Conservation (phyloP, 2,888 invertebrate species). For the Cepaea hortensis region DNA sequence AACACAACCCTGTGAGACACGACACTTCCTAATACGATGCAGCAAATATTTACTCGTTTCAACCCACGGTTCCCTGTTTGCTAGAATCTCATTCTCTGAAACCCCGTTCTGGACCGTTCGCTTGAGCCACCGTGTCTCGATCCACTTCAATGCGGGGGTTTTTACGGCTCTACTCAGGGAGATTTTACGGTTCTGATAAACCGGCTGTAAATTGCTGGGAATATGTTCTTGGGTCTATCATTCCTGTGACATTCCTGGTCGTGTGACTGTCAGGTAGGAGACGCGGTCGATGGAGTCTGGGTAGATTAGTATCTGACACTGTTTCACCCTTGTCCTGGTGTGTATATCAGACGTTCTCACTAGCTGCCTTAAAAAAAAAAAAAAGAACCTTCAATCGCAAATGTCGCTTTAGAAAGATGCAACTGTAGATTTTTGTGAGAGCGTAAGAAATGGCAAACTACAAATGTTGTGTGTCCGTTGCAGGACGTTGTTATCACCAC, state of each 20-base stretch:
- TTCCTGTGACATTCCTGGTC: slow-evolving; percentile 1
- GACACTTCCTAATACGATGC: background rate
- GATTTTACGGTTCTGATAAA: slow-evolving; percentile 1
- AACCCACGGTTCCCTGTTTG: background rate
- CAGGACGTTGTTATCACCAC: too few species aligned
- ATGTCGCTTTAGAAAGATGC: too few species aligned
- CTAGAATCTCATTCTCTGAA: background rate
- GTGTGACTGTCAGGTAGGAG: background rate
- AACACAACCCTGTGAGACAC: slow-evolving; percentile 5
- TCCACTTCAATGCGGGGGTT: background rate
- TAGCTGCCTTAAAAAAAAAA: too few species aligned
- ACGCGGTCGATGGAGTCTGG: too few species aligned
- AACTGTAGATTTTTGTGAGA: too few species aligned
- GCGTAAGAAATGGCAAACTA: too few species aligned
- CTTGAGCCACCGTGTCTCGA: background rate
- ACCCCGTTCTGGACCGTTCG: background rate
- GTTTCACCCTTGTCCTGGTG: too few species aligned
- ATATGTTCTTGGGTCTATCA: background rate
- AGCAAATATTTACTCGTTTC: slow-evolving; percentile 10
- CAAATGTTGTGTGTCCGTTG: too few species aligned
- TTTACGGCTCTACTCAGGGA: background rate
- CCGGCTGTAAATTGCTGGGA: background rate
- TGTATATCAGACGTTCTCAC: too few species aligned
- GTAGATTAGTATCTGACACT: too few species aligned
- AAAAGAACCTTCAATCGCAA: too few species aligned